Base-by-base conservation (phyloP, 2,113 vertebrate species). In the Progne subis region DNA sequence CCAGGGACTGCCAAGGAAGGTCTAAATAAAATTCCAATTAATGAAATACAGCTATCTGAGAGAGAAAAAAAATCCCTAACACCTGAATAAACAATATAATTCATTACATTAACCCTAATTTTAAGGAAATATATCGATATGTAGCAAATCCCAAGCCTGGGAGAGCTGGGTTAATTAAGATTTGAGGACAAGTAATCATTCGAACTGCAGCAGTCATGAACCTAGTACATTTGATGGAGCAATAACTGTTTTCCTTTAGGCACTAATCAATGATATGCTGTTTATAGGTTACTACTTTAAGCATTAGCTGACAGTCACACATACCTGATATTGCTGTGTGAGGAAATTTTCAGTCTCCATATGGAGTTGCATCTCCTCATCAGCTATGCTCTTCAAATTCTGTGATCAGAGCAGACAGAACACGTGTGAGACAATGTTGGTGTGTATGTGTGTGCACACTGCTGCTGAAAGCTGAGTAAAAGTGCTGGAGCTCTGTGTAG, bases 331-430 rank as follows among this genome's bases (percentile, higher is more conserved):
- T 15, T 98, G 86, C n/a, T 95, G 95, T 34, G 59, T 98, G 55
- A 99, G 98, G 94, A 99, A 99, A 16, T 83, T 84, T 90, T 98
- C 98, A 21, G 95, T 98, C 82, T 98, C 97, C 4, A 1, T 17
- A 39, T 99, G 98, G 82, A 97, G 85, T 44, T 96, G 94, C 77
- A 89, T 95, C 97, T 99, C 98, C 52, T 98, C 97, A 9, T 98
- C 98, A 1, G 70, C 97, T 96, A 96, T 98, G 52, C 79, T 88
- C 77, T 95, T 96, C 47, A 98, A 7, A 37, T 92, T 96, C 98
- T 99, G 94, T 65, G n/a, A 88, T 68, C 63, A 59, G 63, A n/a
- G 19, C 25, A 84, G 92, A 56, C 31, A 89, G 80, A 82, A 57
- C 25, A n/a, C 2, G 0, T 26, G 59, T 82, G 61, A 57, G 72